Conservation (phyloP, 2,113 vertebrate species). For the Murina feae region DNA sequence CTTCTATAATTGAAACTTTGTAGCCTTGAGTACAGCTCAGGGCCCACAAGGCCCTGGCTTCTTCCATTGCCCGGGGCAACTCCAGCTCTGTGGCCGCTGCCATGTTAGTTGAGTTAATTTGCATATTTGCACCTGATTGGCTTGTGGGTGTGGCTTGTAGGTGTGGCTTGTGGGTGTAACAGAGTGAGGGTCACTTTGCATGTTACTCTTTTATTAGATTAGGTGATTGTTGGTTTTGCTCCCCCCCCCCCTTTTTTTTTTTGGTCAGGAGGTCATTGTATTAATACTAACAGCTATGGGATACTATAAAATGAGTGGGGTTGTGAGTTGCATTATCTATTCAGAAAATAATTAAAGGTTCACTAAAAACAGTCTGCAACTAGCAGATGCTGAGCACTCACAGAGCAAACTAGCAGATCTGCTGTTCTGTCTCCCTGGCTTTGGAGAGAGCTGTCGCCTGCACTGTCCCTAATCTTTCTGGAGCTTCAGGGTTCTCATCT, state of each 20-base stretch:
- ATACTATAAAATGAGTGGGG: not conserved
- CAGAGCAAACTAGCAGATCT: not conserved
- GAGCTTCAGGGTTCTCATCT: not conserved
- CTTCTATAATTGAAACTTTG: too few species aligned
- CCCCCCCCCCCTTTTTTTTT: not conserved
- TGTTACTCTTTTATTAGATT: too few species aligned
- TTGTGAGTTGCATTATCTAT: constrained; percentile 21
- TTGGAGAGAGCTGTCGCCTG: not conserved
- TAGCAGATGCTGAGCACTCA: not conserved
- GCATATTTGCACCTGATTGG: too few species aligned
- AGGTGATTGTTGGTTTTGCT: not conserved
- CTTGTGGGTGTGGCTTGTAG: too few species aligned
- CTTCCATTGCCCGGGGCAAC: too few species aligned
- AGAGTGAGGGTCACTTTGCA: too few species aligned
- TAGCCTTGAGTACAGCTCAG: too few species aligned
- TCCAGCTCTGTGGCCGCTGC: too few species aligned
- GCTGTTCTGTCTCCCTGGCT: not conserved
- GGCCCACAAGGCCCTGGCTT: too few species aligned
- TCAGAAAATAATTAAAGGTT: constrained; percentile 31
- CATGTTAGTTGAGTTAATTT: too few species aligned
- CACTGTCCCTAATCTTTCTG: not conserved
- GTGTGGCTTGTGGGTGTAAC: too few species aligned
- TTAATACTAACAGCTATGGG: not conserved
- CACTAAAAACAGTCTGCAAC: not conserved
- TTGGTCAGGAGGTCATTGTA: not conserved